A percentile compares a stretch with the other conserved stretches of the same genome.
These are phyloP conservation scores for Gephyroberyx darwinii DNA, from an alignment of 2,797 vertebrate genomes.

Conservation along the genomic window DNA sequence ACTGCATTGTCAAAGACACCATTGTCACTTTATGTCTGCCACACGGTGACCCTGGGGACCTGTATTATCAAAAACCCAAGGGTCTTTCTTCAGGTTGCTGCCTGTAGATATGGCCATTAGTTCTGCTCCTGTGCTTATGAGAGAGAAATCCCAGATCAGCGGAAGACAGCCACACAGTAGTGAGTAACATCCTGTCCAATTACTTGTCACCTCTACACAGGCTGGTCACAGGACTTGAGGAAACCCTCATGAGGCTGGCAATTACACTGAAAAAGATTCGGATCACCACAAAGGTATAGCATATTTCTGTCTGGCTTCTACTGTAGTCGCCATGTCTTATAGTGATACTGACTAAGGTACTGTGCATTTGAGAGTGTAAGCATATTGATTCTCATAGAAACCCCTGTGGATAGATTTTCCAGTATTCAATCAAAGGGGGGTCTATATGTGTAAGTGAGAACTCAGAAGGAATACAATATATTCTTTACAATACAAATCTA, in stretches of 20 bases:
- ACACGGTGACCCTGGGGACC: constrained; percentile 40
- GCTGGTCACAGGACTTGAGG: constrained; percentile 64
- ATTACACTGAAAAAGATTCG: constrained; percentile 72
- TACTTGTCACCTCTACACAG: constrained; percentile 73
- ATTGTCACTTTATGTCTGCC: constrained; percentile 62
- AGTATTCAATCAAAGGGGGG: constrained; percentile 43
- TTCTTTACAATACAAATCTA: constrained; percentile 9
- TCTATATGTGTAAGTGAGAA: constrained; percentile 41
- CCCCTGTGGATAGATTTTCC: constrained; percentile 8
- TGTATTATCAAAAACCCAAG: constrained; percentile 63
- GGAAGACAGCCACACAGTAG: constrained; percentile 63
- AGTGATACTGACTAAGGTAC: constrained; percentile 39
- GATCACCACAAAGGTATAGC: constrained; percentile 59
- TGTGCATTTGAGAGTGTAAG: constrained; percentile 51
- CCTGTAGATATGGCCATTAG: constrained; percentile 71
- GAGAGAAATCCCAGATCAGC: constrained; percentile 68
- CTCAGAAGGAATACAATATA: constrained; percentile 50
- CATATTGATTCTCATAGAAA: constrained; percentile 45
- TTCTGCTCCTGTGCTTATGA: constrained; percentile 62
- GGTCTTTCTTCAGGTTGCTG: constrained; percentile 64
- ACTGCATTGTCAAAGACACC: constrained; percentile 25
- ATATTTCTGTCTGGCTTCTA: constrained; percentile 24
- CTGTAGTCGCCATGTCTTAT: constrained; percentile 40
- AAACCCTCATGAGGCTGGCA: constrained; percentile 74
- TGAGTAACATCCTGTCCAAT: constrained; percentile 79